Conservation (phyloP, 2,888 invertebrate genomes). For the Anthophora plumipes region DNA sequence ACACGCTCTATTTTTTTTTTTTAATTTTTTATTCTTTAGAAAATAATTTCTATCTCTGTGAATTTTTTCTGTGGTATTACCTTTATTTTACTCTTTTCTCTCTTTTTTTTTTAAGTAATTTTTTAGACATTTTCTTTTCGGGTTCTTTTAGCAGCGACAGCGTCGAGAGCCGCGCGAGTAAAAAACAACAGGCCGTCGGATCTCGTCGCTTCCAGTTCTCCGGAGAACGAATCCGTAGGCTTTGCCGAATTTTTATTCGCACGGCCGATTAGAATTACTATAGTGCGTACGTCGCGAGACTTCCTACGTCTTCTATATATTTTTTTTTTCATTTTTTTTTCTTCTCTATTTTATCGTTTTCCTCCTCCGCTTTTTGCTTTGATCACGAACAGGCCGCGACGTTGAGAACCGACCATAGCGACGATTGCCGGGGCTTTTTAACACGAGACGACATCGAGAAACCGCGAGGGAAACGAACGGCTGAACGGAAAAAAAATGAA, state of each 20-base stretch:
- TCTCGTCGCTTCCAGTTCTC: background rate
- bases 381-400: conserved; percentile 19
- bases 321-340: background rate
- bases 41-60: conserved; percentile 61
- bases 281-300: background rate
- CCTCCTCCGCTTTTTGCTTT: no score
- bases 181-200: background rate
- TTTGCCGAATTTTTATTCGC: conserved; percentile 28
- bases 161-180: conserved; percentile 27
- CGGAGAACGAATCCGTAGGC: background rate
- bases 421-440: conserved; percentile 12
- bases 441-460: conserved; percentile 58
- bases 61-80: conserved; percentile 25
- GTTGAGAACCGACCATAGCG: conserved; percentile 6
- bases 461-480: conserved; percentile 49
- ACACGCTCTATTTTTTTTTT: conserved; percentile 8
- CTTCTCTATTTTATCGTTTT: background rate
- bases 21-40: conserved; percentile 46
- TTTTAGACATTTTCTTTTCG: background rate
- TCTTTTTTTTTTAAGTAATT: background rate
- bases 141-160: conserved; percentile 20
- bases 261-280: conserved; percentile 27
- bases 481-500: conserved; percentile 24
- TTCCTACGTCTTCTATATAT: background rate
- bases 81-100: no score